Conservation (phyloP, 2,888 invertebrate species). For the Sminthurides aquaticus region DNA sequence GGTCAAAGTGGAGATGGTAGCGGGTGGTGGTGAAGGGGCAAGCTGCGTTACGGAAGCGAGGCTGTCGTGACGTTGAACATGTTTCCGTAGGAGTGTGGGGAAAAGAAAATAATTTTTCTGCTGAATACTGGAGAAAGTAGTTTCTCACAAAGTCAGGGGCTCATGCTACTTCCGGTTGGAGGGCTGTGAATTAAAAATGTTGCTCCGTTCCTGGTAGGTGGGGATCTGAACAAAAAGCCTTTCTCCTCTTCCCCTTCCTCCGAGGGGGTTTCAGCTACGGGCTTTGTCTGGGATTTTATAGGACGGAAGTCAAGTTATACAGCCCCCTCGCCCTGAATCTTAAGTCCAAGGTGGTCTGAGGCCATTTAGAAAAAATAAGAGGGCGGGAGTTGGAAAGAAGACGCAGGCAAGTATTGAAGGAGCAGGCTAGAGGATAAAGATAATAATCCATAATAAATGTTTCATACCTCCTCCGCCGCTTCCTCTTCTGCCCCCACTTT, state of each 20-base stretch:
- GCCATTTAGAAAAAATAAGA: neutral
- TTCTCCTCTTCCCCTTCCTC: no score
- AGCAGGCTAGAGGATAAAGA: neutral
- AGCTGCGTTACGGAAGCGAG: neutral
- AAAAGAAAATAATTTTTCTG: neutral
- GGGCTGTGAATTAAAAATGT: neutral
- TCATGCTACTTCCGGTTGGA: neutral
- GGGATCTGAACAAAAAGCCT: neutral
- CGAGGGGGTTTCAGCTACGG: neutral
- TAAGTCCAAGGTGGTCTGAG: neutral
- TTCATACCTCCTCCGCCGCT: neutral
- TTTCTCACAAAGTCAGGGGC: neutral
- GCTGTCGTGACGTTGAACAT: neutral
- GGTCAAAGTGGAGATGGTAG: no score
- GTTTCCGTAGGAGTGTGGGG: neutral
- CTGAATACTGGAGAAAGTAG: neutral
- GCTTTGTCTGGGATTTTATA: neutral
- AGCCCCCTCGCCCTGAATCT: neutral
- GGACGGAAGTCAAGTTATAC: neutral
- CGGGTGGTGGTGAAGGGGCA: no score
- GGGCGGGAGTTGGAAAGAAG: neutral
- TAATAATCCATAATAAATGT: neutral
- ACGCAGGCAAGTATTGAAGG: no score
- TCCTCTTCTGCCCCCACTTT: slow-evolving; percentile 4
- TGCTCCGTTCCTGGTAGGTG: no score